Percentiles rank a stretch among this genome's conserved stretches.
These are phyloP conservation scores for Drosophila pseudoobscura DNA, from an alignment of 1,140 invertebrate genomes.

Conservation along the genomic window DNA sequence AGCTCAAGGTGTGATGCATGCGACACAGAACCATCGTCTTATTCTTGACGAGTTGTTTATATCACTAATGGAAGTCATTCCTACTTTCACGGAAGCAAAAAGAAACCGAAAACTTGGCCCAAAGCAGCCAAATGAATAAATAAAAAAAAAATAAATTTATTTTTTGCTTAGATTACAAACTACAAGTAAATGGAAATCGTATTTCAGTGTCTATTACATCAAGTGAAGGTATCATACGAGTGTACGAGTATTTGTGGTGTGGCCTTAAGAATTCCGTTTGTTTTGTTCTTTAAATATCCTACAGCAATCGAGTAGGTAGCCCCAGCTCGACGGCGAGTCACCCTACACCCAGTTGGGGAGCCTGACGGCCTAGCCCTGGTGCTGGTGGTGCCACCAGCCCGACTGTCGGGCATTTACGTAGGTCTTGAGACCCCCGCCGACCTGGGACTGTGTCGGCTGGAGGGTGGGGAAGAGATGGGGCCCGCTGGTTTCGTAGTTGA, in stretches of 20 bases:
- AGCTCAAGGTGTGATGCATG: too few species aligned
- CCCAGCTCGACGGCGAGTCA: not conserved
- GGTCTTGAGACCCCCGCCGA: slow-evolving; percentile 63
- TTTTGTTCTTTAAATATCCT: slow-evolving; percentile 23
- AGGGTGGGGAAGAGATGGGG: slow-evolving; percentile 73
- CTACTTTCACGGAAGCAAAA: too few species aligned
- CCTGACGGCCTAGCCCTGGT: slow-evolving; percentile 42
- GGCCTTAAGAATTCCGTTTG: not conserved
- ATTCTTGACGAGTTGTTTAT: too few species aligned
- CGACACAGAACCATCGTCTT: too few species aligned
- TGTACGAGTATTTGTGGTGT: too few species aligned
- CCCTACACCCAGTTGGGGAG: not conserved
- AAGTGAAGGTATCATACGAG: too few species aligned
- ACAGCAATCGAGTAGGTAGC: slow-evolving; percentile 22
- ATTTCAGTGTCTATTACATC: not conserved
- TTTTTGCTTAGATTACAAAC: slow-evolving; percentile 37
- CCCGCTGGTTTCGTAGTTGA: slow-evolving; percentile 78
- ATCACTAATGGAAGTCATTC: too few species aligned
- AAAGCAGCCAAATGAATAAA: not conserved
- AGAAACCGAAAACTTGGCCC: too few species aligned
- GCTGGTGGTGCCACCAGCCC: slow-evolving; percentile 77
- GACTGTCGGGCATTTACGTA: slow-evolving; percentile 71
- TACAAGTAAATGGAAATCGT: slow-evolving; percentile 19
- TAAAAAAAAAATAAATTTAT: slow-evolving; percentile 39
- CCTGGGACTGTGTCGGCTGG: slow-evolving; percentile 22